Evolutionary conservation across 2,888 invertebrate species (phyloP).

Genomic region (Mythimna impura): DNA sequence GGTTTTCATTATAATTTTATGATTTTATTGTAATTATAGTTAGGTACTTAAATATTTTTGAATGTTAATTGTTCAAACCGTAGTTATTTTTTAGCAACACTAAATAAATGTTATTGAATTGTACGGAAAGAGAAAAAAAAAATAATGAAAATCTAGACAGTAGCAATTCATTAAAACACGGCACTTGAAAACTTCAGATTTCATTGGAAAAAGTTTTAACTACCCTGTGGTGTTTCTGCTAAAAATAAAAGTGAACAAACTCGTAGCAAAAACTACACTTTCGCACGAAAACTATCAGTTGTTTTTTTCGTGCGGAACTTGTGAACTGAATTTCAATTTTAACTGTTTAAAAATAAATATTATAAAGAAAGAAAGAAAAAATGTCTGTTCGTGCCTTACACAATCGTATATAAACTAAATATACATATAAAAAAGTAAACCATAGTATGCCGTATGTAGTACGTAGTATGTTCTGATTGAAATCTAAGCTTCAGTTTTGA

Average conservation of each 20-base stretch:
- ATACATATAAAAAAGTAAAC: no score
- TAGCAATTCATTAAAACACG: neutral
- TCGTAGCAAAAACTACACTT: neutral
- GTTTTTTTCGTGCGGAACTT: neutral
- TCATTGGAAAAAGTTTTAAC: constrained; percentile 29
- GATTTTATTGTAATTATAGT: no score
- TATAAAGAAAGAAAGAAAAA: neutral
- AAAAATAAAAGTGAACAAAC: constrained; percentile 10
- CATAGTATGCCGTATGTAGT: no score
- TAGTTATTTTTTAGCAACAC: no score
- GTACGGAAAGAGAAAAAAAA: neutral
- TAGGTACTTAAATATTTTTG: no score
- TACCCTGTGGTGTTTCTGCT: neutral
- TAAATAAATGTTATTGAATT: no score
- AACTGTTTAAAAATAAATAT: neutral
- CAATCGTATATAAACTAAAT: no score
- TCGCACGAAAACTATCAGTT: neutral
- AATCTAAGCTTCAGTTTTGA: neutral
- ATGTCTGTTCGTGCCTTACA: no score
- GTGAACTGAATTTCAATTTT: constrained; percentile 9
- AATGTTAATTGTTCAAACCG: no score
- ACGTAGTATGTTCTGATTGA: neutral
- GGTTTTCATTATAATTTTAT: no score
- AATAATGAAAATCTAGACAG: neutral
- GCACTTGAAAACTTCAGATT: neutral